A percentile compares a stretch with the other conserved stretches of the same genome.
phyloP scores from a whole-genome alignment of 2,113 vertebrate species.

The Thunnus thynnus region DNA sequence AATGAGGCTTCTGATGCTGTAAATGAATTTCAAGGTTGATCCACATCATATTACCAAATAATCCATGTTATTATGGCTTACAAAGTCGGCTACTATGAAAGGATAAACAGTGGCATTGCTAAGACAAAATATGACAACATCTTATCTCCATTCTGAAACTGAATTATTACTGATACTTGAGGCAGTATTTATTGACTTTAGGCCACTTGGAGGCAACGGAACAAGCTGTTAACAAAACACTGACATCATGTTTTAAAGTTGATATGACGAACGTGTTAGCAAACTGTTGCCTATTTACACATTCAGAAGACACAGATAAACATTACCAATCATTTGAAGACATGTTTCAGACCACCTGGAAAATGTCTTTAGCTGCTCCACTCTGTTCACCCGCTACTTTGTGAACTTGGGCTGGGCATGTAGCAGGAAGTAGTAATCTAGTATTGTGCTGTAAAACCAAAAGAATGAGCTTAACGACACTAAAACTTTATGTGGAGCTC shows the following conservation, averaged over 20 bases:
- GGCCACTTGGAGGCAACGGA: not conserved
- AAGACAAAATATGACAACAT: constrained; percentile 17
- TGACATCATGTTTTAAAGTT: constrained; percentile 1
- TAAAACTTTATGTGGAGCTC: not conserved
- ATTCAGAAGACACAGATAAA: constrained; percentile 9
- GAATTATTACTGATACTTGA: constrained; percentile 1
- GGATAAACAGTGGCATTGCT: constrained; percentile 20
- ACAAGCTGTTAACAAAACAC: not conserved
- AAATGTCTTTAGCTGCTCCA: not conserved
- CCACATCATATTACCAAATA: constrained; percentile 15
- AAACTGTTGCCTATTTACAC: constrained; percentile 19
- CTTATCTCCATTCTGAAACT: constrained; percentile 20
- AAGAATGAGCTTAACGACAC: not conserved
- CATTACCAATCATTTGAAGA: constrained; percentile 1
- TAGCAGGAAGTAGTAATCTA: not conserved
- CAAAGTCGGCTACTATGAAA: constrained; percentile 2
- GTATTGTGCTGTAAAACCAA: not conserved
- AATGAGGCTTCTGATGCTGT: constrained; percentile 27
- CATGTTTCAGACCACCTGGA: not conserved
- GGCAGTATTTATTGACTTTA: not conserved
- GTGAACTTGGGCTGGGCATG: not conserved
- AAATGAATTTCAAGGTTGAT: constrained; percentile 45
- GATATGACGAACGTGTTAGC: not conserved
- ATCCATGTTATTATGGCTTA: constrained; percentile 22
- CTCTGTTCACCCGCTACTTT: not conserved